Evolutionary conservation across 2,888 invertebrate genomes (phyloP), one percentile per base, ranked within the genome.

Genomic region (Dysmachus trigonus): DNA sequence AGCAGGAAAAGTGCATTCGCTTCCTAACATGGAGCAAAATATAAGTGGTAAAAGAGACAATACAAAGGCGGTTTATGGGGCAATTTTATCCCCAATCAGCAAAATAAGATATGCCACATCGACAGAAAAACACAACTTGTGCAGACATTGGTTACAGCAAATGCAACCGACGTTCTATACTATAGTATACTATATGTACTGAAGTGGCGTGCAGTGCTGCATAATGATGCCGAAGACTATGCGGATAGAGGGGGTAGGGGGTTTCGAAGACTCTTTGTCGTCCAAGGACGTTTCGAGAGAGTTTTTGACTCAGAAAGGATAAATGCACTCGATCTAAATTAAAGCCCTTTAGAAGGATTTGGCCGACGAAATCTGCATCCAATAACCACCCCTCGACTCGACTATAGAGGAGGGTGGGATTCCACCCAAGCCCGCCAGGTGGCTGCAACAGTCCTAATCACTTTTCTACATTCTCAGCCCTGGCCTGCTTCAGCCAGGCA

Each of bases 41-140:
- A 77, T 77, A 77, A 77, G 77, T 77, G 77, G 15, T 13, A 0
- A 3, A 30, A 15, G 77, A 77, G 47, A 77, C 77, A 77, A 47
- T 47, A 13, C 77, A 15, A 30, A 30, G 47, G 77, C 77, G 77
- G 47, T 47, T 77, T 41, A 47, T 47, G 47, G 47, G 30, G 41
- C 77, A 82, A 22, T 82, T 82, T 82, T 82, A 62, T 82, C 81
- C 81, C 62, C 81, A 82, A 62, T 82, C 81, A 82, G 81, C 81
- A 82, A 82, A 82, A 62, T 62, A 81, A 81, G 81, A 82, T 62
- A 82, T 82, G 81, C 81, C 33, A 62, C 53, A 62, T 82, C 81
- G 81, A 33, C 62, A 82, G 81, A 62, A 82, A 53, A 62, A 47
- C 22, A 47, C 22, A 47, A 35, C 15, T 30, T 27, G 79, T 27